Evolutionary conservation across 2,797 vertebrate species (phyloP).

Genomic region (Centroberyx gerrardi): DNA sequence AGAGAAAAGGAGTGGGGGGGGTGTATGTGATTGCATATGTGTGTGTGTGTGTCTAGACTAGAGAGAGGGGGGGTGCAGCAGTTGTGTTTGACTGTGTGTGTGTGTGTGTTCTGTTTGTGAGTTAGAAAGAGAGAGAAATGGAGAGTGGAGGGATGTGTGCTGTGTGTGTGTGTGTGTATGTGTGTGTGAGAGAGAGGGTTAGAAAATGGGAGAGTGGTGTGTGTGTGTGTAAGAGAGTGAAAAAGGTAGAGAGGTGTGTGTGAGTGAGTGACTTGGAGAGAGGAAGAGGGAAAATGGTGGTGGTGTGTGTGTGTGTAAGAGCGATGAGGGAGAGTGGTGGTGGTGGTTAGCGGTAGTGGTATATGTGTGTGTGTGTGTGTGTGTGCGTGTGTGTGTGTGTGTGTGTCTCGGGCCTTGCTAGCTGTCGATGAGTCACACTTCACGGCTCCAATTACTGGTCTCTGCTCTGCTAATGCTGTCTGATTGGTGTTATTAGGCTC

Average conservation of each 20-base stretch:
- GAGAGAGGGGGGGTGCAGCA: not conserved
- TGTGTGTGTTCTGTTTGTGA: not conserved
- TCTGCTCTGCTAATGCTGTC: constrained; percentile 61
- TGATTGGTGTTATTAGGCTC: constrained; percentile 74
- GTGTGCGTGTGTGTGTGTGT: constrained; percentile 15
- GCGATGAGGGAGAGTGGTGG: constrained; percentile 10
- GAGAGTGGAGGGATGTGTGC: no score
- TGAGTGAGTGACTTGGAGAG: no score
- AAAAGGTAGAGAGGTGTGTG: no score
- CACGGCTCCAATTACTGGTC: constrained; percentile 67
- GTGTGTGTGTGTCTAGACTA: constrained; percentile 8
- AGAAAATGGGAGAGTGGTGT: no score
- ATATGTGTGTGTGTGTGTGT: not conserved
- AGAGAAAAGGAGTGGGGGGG: constrained; percentile 11
- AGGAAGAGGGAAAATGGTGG: no score
- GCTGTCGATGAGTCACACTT: constrained; percentile 68
- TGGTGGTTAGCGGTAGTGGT: constrained; percentile 43
- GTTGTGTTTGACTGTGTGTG: not conserved
- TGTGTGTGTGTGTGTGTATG: not conserved
- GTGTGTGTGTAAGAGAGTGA: not conserved
- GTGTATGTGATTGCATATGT: not conserved
- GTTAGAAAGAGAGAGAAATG: no score
- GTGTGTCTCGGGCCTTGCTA: constrained; percentile 37
- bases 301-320: constrained; percentile 3
- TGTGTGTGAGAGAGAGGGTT: no score